Evolutionary conservation across 30 jellyfish, hydroid and myxozoan genomes (phyloP), one percentile per base, ranked within the genome.

Genomic region (Cassiopea andromeda): DNA sequence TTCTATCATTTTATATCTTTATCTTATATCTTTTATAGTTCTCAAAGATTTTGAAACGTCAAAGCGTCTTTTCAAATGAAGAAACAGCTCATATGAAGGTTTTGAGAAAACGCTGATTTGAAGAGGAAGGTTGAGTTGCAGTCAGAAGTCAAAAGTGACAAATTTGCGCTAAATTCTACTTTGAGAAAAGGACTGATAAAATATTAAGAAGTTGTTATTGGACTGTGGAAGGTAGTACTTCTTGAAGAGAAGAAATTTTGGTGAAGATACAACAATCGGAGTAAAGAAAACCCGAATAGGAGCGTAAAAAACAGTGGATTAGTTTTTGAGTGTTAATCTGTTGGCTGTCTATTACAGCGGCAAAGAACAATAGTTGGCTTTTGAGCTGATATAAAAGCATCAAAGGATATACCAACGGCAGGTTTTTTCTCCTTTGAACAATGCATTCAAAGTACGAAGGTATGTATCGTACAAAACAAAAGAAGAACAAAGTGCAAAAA

Each of bases 401-500:
- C 73, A 61, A 8, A 8, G 19, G 43, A 61, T 8, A n/a, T 64
- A 68, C 18, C 48, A 57, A 15, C 57, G 54, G 48, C 90, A 81
- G 90, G 90, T 81, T 81, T 6, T 70, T 70, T 70, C 38, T 43
- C 54, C 49, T 27, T 6, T 38, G 79, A 70, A 81, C 82, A 81
- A 81, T 81, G 90, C 69, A 64, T 81, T 81, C 90, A 75, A 81
- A 81, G 67, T 81, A 81, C 82, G 73, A 81, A 81, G 90, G 90
- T 46, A 81, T 81, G 90, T 81, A 81, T 81, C 90, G 90, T 57
- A 1, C 80, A 49, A 81, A 50, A 81, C 90, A 81, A 81, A 81
- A 81, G 90, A 80, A 61, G 68, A 80, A 80, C 89, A 80, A 80
- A 58, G 79, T 8, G 46, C 74, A 81, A 82, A 82, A 16, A 46